Percentiles rank a stretch among this genome's conserved stretches.
Evolutionary conservation across 2,797 vertebrate genomes (phyloP).

Genomic region (Lagocephalus sceleratus): DNA sequence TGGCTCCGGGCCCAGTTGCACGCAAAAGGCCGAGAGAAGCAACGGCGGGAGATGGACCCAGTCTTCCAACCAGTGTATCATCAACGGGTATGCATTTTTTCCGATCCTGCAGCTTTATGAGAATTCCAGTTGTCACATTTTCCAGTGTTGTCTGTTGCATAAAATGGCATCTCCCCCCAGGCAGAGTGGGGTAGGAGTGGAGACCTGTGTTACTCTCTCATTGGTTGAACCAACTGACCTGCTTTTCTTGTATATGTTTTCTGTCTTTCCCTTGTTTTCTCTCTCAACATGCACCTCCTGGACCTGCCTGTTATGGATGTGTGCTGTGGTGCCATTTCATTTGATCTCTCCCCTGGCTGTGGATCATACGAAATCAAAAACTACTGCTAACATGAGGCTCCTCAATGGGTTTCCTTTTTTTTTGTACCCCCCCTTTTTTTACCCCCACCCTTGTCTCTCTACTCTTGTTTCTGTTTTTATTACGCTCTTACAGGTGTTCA

Average conservation of each 20-base stretch:
- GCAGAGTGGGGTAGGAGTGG: slow-evolving; percentile 65
- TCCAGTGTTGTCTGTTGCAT: slow-evolving; percentile 46
- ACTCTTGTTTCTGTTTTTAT: slow-evolving; percentile 31
- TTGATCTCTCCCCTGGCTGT: slow-evolving; percentile 64
- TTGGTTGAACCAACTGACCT: slow-evolving; percentile 65
- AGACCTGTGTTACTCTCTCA: slow-evolving; percentile 61
- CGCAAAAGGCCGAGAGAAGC: slow-evolving; percentile 69
- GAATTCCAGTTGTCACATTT: slow-evolving; percentile 25
- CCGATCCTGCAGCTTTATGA: slow-evolving; percentile 6
- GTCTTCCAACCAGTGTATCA: slow-evolving; percentile 14
- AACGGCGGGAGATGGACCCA: slow-evolving; percentile 12
- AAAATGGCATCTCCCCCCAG: slow-evolving; percentile 54
- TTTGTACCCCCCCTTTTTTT: slow-evolving; percentile 29
- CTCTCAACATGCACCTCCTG: slow-evolving; percentile 78
- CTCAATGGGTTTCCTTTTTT: slow-evolving; percentile 59
- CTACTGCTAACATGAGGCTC: slow-evolving; percentile 70
- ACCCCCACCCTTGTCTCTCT: slow-evolving; percentile 8
- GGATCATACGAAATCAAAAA: slow-evolving; percentile 71
- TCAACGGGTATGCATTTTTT: slow-evolving; percentile 61
- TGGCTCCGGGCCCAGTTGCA: slow-evolving; percentile 30
- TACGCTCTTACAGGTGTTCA: slow-evolving; percentile 55
- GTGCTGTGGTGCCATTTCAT: slow-evolving; percentile 73
- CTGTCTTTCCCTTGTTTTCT: slow-evolving; percentile 79
- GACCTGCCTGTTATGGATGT: slow-evolving; percentile 72
- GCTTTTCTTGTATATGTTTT: slow-evolving; percentile 76